Evolutionary conservation across 2,888 invertebrate genomes (phyloP).

Genomic region (Papilio elwesi): DNA sequence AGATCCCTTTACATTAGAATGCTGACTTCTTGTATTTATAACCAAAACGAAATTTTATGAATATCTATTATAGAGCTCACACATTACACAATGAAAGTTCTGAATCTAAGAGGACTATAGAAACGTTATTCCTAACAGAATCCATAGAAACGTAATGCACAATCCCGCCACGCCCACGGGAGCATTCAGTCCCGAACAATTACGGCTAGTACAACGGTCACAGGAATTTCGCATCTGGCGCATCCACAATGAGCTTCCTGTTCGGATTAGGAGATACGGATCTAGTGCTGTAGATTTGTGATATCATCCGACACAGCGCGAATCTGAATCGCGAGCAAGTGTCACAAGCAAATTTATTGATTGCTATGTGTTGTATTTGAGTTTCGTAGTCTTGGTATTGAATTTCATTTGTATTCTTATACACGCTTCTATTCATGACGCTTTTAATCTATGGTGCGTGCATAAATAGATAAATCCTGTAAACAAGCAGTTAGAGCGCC

Average conservation of each 20-base stretch:
- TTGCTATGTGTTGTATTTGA: slow-evolving; percentile 48
- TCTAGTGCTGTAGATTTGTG: slow-evolving; percentile 68
- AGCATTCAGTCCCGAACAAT: slow-evolving; percentile 60
- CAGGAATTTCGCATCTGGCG: slow-evolving; percentile 82
- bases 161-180: slow-evolving; percentile 77
- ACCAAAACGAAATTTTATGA: not conserved
- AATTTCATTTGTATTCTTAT: slow-evolving; percentile 43
- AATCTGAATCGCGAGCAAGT: slow-evolving; percentile 58
- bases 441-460: not conserved
- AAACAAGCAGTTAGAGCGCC: not conserved
- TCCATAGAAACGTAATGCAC: slow-evolving; percentile 61
- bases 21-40: not conserved
- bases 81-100: slow-evolving; percentile 26
- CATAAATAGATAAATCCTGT: too few species aligned
- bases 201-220: slow-evolving; percentile 56
- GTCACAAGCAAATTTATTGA: slow-evolving; percentile 55
- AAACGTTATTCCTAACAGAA: slow-evolving; percentile 62
- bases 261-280: slow-evolving; percentile 80
- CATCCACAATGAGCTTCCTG: slow-evolving; percentile 78
- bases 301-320: slow-evolving; percentile 59
- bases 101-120: slow-evolving; percentile 38
- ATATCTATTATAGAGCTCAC: not conserved
- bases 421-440: too few species aligned
- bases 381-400: slow-evolving; percentile 46
- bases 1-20: too few species aligned